Conservation (phyloP, 2,888 invertebrate genomes). For the Torymus auratus region DNA sequence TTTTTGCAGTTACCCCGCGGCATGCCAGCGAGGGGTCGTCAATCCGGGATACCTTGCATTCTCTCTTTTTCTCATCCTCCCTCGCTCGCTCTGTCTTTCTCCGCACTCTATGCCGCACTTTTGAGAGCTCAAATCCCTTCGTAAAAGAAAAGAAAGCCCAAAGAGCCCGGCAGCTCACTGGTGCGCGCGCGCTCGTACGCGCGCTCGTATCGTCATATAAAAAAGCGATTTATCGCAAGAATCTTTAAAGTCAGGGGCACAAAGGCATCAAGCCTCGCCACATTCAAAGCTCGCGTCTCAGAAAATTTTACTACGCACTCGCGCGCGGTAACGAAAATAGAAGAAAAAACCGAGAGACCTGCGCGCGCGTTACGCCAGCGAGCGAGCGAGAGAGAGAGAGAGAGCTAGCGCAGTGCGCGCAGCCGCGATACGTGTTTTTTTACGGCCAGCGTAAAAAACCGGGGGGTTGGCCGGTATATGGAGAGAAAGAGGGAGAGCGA, state of each 20-base stretch:
- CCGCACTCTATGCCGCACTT: not conserved
- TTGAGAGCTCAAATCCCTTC: not conserved
- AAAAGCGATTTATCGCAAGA: conserved; percentile 40
- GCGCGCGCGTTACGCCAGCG: conserved; percentile 9
- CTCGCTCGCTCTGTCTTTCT: too few species aligned
- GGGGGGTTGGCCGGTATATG: not conserved
- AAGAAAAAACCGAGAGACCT: conserved; percentile 15
- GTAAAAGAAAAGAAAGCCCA: conserved; percentile 1
- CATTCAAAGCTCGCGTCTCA: conserved; percentile 30
- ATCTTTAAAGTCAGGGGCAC: conserved; percentile 12
- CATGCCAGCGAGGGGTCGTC: too few species aligned
- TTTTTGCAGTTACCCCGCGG: too few species aligned
- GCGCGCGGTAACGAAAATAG: conserved; percentile 26
- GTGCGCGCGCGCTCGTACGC: not conserved
- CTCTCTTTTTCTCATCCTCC: too few species aligned
- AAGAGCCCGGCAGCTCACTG: not conserved
- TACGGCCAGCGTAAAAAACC: conserved; percentile 29
- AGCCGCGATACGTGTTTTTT: conserved; percentile 24
- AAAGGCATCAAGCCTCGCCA: conserved; percentile 27
- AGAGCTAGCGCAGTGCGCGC: not conserved
- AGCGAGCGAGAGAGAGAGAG: not conserved
- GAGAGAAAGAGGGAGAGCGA: not conserved
- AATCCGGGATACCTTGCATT: too few species aligned
- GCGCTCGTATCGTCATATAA: conserved; percentile 9
- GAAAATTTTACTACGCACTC: conserved; percentile 43